Evolutionary conservation across 2,888 invertebrate species (phyloP).

Genomic region (Hydropsyche betteni): DNA sequence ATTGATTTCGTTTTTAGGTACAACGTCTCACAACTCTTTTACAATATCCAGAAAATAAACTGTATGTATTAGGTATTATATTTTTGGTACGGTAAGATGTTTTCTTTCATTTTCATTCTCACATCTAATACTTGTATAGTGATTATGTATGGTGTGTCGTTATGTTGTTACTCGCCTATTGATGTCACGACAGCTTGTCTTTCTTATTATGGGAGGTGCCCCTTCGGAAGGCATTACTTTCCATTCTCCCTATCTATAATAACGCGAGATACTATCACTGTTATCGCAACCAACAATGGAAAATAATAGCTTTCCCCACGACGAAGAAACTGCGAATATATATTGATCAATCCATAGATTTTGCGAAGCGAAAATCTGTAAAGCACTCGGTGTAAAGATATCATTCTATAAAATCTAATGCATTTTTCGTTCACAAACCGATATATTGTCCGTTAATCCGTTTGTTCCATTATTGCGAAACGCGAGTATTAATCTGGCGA

Average conservation of each 20-base stretch:
- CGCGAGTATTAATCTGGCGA: constrained; percentile 13
- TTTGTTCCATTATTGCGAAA: neutral
- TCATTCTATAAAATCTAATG: neutral
- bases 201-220: constrained; percentile 16
- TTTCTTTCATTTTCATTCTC: no score
- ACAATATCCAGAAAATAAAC: no score
- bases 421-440: neutral
- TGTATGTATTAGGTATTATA: no score
- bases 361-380: neutral
- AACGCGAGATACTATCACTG: constrained; percentile 10
- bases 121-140: no score
- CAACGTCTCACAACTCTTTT: no score
- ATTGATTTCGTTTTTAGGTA: no score
- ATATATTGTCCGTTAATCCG: neutral
- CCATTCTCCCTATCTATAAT: constrained; percentile 20
- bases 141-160: neutral
- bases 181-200: constrained; percentile 25
- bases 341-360: constrained; percentile 1
- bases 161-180: constrained; percentile 19
- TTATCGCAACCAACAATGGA: constrained; percentile 23
- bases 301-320: constrained; percentile 5
- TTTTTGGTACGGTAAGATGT: no score
- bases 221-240: constrained; percentile 22
- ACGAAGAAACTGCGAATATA: constrained; percentile 9
- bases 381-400: no score